These are phyloP conservation scores for Spea multiplicata DNA, from an alignment of 2,113 vertebrate species.

Conservation along the genomic window DNA sequence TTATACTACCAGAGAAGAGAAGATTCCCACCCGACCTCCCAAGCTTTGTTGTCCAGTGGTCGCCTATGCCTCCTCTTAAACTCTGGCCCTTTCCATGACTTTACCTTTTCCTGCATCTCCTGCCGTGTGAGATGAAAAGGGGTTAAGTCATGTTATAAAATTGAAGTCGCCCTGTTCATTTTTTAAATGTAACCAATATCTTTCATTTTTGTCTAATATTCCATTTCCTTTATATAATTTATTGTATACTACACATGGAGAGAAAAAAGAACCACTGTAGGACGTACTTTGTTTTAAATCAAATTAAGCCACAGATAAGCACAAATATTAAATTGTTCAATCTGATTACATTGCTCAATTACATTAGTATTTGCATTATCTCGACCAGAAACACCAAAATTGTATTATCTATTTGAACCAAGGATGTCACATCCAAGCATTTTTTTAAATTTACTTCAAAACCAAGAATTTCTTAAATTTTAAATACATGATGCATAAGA, in stretches of 20 bases:
- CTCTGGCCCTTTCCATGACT: no score
- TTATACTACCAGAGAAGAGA: no score
- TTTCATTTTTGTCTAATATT: no score
- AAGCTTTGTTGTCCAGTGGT: no score
- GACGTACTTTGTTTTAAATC: not conserved
- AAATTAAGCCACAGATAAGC: not conserved
- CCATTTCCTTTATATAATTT: not conserved
- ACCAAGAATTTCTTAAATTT: not conserved
- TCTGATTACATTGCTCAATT: not conserved
- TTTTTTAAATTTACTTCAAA: not conserved
- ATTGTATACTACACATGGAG: not conserved
- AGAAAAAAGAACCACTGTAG: not conserved
- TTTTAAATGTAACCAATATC: no score
- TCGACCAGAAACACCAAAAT: conserved; percentile 7
- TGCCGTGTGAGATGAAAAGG: no score
- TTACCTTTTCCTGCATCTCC: no score
- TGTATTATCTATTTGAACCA: not conserved
- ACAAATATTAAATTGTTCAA: not conserved
- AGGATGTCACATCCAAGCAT: not conserved
- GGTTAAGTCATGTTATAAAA: no score
- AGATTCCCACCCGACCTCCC: no score
- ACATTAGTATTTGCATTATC: not conserved
- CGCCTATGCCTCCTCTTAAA: no score
- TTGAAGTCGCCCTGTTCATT: no score
- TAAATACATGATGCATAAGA: not conserved